These are phyloP conservation scores for Leptobrachium ailaonicum DNA, from an alignment of 2,113 vertebrate genomes.

Conservation along the genomic window DNA sequence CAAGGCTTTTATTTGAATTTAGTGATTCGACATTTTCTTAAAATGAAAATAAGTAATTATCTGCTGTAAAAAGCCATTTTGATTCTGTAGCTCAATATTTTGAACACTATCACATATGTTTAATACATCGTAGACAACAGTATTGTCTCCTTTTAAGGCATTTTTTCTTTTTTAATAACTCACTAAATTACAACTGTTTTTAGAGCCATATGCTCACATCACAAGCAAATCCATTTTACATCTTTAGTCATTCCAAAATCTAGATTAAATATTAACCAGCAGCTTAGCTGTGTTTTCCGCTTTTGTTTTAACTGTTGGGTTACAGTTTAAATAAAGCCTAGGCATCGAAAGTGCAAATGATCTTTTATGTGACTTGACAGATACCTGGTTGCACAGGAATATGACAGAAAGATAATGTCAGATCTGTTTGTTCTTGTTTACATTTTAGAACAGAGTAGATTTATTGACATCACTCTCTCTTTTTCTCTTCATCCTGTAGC, in stretches of 20 bases:
- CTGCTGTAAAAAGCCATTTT: no score
- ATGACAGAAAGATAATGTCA: slow-evolving; percentile 53
- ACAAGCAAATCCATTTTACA: slow-evolving; percentile 13
- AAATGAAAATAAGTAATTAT: no score
- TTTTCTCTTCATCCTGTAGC: slow-evolving; percentile 59
- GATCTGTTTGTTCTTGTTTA: slow-evolving; percentile 68
- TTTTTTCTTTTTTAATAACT: no score
- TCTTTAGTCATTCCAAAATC: background rate
- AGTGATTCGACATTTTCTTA: no score
- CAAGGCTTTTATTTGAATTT: no score
- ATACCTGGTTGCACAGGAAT: slow-evolving; percentile 47
- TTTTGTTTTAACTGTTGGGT: slow-evolving; percentile 24
- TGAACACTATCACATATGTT: no score
- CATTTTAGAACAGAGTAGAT: slow-evolving; percentile 62
- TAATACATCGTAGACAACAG: no score
- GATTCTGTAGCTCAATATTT: no score
- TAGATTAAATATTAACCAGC: slow-evolving; percentile 32
- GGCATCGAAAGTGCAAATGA: slow-evolving; percentile 34
- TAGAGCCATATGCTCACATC: slow-evolving; percentile 3
- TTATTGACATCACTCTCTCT: slow-evolving; percentile 47
- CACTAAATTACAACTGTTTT: slow-evolving; percentile 1
- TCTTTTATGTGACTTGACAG: slow-evolving; percentile 50
- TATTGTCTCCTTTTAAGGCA: no score
- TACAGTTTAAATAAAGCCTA: slow-evolving; percentile 4
- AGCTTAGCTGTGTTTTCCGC: slow-evolving; percentile 25